These are phyloP conservation scores for Nephrotoma appendiculata DNA, from an alignment of 2,888 invertebrate species.

Conservation along the genomic window DNA sequence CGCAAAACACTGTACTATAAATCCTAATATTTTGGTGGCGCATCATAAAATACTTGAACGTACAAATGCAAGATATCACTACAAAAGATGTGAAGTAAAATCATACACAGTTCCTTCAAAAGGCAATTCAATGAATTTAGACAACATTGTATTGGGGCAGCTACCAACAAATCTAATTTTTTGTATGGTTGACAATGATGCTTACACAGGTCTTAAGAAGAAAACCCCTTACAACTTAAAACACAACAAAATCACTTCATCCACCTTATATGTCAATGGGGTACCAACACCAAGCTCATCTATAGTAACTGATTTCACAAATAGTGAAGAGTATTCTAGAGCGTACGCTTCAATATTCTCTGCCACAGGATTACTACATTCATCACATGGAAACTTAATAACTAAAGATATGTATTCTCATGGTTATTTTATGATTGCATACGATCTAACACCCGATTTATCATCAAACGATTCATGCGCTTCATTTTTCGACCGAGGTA, in stretches of 20 bases:
- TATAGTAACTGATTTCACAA: neutral
- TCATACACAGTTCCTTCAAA: neutral
- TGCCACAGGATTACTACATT: neutral
- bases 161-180: neutral
- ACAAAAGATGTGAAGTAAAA: neutral
- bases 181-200: neutral
- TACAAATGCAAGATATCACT: neutral
- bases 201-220: neutral
- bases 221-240: neutral
- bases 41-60: neutral
- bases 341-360: neutral
- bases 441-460: too few species aligned
- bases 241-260: neutral
- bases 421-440: neutral
- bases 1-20: neutral
- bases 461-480: too few species aligned
- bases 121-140: neutral
- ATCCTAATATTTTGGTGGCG: neutral
- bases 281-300: neutral
- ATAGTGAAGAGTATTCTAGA: neutral
- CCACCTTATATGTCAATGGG: neutral
- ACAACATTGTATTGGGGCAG: neutral
- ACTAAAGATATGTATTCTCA: neutral
- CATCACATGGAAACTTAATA: neutral
- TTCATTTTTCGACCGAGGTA: too few species aligned